phyloP scores from a whole-genome alignment of 2,888 invertebrate genomes.

The Clitarchus hookeri region DNA sequence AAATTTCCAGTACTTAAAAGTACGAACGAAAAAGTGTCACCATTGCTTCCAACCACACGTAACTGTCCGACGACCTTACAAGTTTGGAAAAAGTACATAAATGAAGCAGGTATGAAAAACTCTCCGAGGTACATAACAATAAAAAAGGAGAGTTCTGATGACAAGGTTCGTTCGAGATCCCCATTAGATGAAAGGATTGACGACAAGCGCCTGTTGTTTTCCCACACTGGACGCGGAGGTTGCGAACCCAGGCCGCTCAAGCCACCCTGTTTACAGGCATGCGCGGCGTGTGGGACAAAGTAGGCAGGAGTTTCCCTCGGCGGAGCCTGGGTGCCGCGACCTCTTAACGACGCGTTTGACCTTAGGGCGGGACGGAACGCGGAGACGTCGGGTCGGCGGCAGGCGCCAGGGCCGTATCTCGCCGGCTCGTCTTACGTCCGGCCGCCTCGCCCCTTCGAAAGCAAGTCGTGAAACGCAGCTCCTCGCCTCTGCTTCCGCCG shows the following conservation, averaged over 20 bases:
- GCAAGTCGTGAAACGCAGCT: too few relatives aligned
- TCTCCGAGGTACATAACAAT: background rate
- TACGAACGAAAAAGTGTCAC: background rate
- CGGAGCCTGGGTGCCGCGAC: background rate
- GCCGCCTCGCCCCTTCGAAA: too few relatives aligned
- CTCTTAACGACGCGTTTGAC: constrained; percentile 3
- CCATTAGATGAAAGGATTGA: background rate
- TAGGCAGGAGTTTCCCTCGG: background rate
- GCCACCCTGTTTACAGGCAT: background rate
- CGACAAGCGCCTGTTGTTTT: background rate
- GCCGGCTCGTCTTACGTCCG: too few relatives aligned
- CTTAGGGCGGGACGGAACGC: background rate
- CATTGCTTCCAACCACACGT: background rate
- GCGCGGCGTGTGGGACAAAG: background rate
- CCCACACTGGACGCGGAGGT: background rate
- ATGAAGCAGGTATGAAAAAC: background rate
- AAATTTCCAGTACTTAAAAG: too few relatives aligned
- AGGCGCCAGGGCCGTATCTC: too few relatives aligned
- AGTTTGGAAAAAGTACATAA: background rate
- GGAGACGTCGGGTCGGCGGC: too few relatives aligned
- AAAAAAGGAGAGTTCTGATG: background rate
- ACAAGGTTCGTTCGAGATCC: background rate
- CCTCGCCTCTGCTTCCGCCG: too few relatives aligned
- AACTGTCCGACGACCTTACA: background rate
- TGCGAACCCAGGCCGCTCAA: background rate